Evolutionary conservation across 1,140 invertebrate species (phyloP).

Genomic region (Tetragnatha versicolor): DNA sequence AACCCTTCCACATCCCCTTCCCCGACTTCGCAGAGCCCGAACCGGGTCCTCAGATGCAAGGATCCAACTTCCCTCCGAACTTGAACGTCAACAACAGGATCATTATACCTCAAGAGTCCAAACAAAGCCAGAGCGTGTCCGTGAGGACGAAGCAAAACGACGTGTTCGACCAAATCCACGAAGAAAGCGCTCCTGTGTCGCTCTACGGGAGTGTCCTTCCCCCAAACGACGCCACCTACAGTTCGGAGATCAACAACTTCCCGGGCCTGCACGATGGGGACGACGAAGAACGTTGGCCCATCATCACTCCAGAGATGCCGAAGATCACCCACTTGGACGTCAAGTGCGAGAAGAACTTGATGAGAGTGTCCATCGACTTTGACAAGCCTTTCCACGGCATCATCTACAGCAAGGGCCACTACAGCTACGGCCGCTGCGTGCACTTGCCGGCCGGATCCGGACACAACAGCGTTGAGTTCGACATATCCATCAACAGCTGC

Average conservation of each 20-base stretch:
- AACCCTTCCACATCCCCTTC: slow-evolving; percentile 41
- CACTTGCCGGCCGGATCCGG: slow-evolving; percentile 88
- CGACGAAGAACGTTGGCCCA: slow-evolving; percentile 58
- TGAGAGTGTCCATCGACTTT: slow-evolving; percentile 61
- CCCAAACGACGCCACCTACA: slow-evolving; percentile 46
- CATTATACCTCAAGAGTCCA: slow-evolving; percentile 30
- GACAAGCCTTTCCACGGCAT: slow-evolving; percentile 62
- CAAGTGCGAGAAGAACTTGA: slow-evolving; percentile 61
- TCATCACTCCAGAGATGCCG: slow-evolving; percentile 58
- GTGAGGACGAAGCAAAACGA: slow-evolving; percentile 23
- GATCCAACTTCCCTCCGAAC: slow-evolving; percentile 32
- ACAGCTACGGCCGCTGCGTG: slow-evolving; percentile 88
- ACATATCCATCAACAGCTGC: slow-evolving; percentile 89
- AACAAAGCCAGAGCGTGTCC: background rate
- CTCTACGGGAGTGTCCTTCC: slow-evolving; percentile 45
- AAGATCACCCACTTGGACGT: slow-evolving; percentile 61
- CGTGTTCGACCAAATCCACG: slow-evolving; percentile 22
- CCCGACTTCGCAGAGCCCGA: slow-evolving; percentile 51
- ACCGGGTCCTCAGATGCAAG: slow-evolving; percentile 37
- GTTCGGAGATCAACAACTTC: slow-evolving; percentile 49
- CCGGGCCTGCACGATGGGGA: slow-evolving; percentile 26
- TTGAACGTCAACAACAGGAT: slow-evolving; percentile 29
- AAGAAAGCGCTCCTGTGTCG: slow-evolving; percentile 44
- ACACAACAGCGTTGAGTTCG: slow-evolving; percentile 86
- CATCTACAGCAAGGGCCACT: slow-evolving; percentile 66